Evolutionary conservation across 2,797 vertebrate genomes (phyloP), one percentile per base, ranked within the genome.

Genomic region (Gallinago stenura): DNA sequence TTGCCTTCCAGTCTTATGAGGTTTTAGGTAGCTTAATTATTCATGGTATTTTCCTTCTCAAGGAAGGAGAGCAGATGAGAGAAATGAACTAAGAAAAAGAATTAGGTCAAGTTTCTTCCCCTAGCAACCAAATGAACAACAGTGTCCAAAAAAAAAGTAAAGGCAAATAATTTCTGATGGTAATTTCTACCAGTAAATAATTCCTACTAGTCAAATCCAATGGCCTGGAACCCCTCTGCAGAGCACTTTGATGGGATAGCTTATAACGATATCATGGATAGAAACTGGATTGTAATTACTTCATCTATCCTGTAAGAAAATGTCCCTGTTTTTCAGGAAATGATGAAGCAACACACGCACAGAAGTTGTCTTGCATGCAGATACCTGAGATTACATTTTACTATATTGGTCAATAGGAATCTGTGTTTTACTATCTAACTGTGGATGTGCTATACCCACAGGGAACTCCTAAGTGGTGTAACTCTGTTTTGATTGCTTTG

Each of bases 21-120:
- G 57, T 90, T 84, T 95, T 82, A 89, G 73, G 45, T 69, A 80
- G 12, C 70, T 81, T 45, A 92, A 71, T 83, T 78, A 90, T 95
- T 96, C 90, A 86, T 66, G 35, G 76, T 61, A 15, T 85, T 95
- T 92, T 87, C 45, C 60, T 82, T 65, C 76, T 75, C 39, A 58
- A 26, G 71, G 30, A 82, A 50, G 17, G 53, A 87, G 37, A 86
- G 19, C 56, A 86, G 31, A 86, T 85, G 51, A 88, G 30, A 85
- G 41, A 64, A 68, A 61, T 21, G 25, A 53, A 16, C 10, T 8
- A 33, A 58, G 64, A 78, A 68, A 53, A 88, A 77, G 45, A 82
- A 95, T 79, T 58, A 75, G 93, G 72, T 85, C 84, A 83, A 9
- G 3, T 78, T 8, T 65, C 18, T 53, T 81, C 12, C 14, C 31